Base-by-base conservation (phyloP, 2,888 invertebrate genomes). In the Dione vanillae region DNA sequence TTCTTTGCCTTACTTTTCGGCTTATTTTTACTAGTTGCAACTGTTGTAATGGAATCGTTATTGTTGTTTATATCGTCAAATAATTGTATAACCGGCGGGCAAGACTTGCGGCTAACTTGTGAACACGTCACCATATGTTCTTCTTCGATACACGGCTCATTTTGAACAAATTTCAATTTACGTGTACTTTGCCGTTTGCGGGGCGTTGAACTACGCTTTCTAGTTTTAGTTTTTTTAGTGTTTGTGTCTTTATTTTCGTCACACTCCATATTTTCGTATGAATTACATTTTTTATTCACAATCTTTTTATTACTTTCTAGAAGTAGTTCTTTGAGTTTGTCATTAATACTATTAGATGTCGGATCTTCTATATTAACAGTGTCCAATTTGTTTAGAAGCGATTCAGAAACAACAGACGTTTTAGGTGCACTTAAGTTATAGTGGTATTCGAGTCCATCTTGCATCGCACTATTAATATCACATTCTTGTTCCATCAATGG, bases 271-370 rank as follows among this genome's bases (percentile, higher is more conserved):
- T 79, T 81, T 16, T 79, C 74, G 58, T 81, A 80, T n/a, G 10
- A 1, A 78, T 78, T 78, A 45, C 74, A 68, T 20, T 78, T 70
- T 14, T 54, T 16, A 12, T 74, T 73, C 6, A 74, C 69, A 11
- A 79, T 77, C 74, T 92, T 92, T 77, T 89, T 88, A 40, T 86
- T 85, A 76, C 92, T 93, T 70, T 92, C 90, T 37, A 93, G 74
- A 37, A 90, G 74, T 40, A 93, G 78, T 69, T 89, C 81, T 47
- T 79, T 80, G 10, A 93, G 76, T 77, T 85, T 87, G 70, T 77
- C 74, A 67, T 89, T 84, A n/a, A 93, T 75, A 1, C 87, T 83
- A 37, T 89, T 87, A 2, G 88, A 85, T 11, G 85, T 81, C 2
- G 78, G 75, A 62, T 86, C 85, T 40, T 82, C 76, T 41, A 88